These are phyloP conservation scores for Tenebrosternarchus preto DNA, from an alignment of 2,113 vertebrate species.

Conservation along the genomic window DNA sequence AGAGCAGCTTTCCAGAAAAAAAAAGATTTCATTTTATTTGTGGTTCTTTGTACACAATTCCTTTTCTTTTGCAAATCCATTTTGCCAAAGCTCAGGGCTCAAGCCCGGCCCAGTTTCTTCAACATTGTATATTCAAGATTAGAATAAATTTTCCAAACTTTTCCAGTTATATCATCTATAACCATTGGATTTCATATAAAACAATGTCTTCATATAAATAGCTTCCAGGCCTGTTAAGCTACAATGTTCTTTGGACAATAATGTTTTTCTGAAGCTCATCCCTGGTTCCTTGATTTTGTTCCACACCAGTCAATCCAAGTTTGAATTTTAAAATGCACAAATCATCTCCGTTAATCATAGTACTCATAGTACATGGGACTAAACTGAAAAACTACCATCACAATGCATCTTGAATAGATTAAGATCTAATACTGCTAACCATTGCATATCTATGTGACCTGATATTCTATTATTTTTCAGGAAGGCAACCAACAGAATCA, in stretches of 20 bases:
- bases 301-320: not conserved
- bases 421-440: not conserved
- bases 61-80: constrained; percentile 11
- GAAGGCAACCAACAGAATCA: constrained; percentile 28
- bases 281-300: not conserved
- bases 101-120: not conserved
- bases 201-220: not conserved
- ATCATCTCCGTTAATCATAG: not conserved
- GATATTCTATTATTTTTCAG: not conserved
- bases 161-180: not conserved
- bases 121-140: not conserved
- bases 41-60: not conserved
- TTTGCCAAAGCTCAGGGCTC: not conserved
- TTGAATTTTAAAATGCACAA: not conserved
- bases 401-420: constrained; percentile 13
- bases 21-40: not conserved
- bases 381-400: not conserved
- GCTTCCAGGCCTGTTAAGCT: too few species aligned
- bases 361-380: not conserved
- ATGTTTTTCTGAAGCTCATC: not conserved
- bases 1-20: not conserved
- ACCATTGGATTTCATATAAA: not conserved
- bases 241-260: not conserved
- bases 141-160: not conserved
- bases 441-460: not conserved